Base-by-base conservation (phyloP, 2,797 vertebrate species). In the Tangara arthus region DNA sequence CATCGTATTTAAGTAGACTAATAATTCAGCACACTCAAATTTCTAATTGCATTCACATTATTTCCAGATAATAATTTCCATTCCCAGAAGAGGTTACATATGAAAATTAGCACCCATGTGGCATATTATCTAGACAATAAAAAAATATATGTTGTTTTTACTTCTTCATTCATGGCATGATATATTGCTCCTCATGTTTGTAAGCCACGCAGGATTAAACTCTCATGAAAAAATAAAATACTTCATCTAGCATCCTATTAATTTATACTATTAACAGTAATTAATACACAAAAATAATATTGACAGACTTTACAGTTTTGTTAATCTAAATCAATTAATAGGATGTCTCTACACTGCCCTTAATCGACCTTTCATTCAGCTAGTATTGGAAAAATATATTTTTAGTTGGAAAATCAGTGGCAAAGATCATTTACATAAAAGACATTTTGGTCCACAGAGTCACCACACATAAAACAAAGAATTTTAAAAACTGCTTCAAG, bases 21-120 rank as follows among this genome's bases (percentile, higher is more conserved):
- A 82, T 77, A 94, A 94, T 87, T 97, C 83, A 93, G 70, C 42
- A 79, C 37, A 87, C 82, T 96, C 57, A 64, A 90, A 81, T 35
- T 65, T 30, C 49, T 90, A 88, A 85, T 60, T 91, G 56, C 57
- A 69, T 94, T 95, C 82, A 65, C 57, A 87, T 39, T 50, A 68
- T 75, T 86, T 89, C 56, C 57, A 82, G 73, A 82, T 90, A 88
- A 64, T n/a, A 93, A 69, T n/a, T 97, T 87, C 56, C 42, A 30
- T 79, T 49, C 26, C 52, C 63, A 39, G 39, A 57, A 93, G 16
- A 32, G 65, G 86, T 75, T 50, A 60, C 32, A 47, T 44, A 64
- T 85, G 70, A 85, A 81, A 91, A 83, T 60, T 34, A 56, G 66
- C 73, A 61, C 50, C 63, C 27, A 55, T 44, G 34, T 4, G 11